phyloP scores from a whole-genome alignment of 2,888 invertebrate genomes.

The Leistus spinibarbis region DNA sequence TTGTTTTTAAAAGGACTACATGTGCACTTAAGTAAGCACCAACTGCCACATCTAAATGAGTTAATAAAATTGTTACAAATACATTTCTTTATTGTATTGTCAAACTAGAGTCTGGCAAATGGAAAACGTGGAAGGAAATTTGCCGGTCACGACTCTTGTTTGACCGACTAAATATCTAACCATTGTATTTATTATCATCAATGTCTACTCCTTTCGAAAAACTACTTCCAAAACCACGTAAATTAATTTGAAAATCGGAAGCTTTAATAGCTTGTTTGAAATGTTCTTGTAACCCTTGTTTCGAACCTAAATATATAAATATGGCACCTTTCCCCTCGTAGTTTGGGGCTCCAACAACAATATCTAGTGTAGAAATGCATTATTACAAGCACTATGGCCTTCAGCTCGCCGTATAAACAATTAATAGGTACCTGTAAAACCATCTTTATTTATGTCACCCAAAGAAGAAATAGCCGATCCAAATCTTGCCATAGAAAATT shows the following conservation, averaged over 20 bases:
- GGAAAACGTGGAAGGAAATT: background rate
- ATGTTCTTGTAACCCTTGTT: constrained; percentile 56
- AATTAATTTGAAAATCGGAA: constrained; percentile 42
- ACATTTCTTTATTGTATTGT: background rate
- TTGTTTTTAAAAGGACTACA: constrained; percentile 18
- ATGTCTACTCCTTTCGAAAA: constrained; percentile 66
- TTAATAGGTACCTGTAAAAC: constrained; percentile 14
- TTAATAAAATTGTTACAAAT: constrained; percentile 7
- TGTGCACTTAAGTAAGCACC: constrained; percentile 24
- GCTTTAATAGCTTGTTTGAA: constrained; percentile 60
- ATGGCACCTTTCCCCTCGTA: constrained; percentile 59
- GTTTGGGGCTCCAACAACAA: constrained; percentile 22
- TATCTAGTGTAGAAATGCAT: background rate
- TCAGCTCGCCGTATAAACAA: too few relatives aligned
- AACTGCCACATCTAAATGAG: constrained; percentile 19
- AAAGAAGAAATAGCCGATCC: constrained; percentile 22
- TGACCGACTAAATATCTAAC: constrained; percentile 51
- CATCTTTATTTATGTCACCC: constrained; percentile 33
- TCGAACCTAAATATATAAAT: constrained; percentile 66
- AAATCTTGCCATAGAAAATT: background rate
- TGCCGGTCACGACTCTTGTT: background rate
- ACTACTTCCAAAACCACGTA: constrained; percentile 65
- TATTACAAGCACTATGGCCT: too few relatives aligned
- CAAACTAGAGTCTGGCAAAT: background rate
- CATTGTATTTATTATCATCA: constrained; percentile 65